phyloP scores from a whole-genome alignment of 2,797 vertebrate species.

The Sandelia bainsii region DNA sequence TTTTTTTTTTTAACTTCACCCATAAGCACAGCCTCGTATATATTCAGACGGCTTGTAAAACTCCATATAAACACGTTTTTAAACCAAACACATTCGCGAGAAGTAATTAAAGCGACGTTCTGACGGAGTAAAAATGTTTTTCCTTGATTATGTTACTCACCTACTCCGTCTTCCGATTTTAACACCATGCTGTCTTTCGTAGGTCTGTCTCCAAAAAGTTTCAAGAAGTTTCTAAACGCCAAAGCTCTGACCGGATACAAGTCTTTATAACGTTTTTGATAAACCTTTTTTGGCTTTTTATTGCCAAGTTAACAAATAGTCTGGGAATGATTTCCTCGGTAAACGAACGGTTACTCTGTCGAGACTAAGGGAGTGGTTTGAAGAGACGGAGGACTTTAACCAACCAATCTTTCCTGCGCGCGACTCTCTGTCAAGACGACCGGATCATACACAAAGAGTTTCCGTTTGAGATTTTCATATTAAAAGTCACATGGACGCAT shows the following conservation, averaged over 20 bases:
- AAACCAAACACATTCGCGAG: rapidly evolving
- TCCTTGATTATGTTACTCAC: slow-evolving; percentile 73
- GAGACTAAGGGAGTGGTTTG: slow-evolving; percentile 72
- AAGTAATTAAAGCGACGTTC: background rate
- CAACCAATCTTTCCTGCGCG: slow-evolving; percentile 35
- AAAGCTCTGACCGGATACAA: slow-evolving; percentile 17
- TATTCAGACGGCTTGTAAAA: background rate
- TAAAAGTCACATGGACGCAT: slow-evolving; percentile 35
- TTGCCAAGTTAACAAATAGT: background rate
- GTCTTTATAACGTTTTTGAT: background rate
- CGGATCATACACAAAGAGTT: rapidly evolving
- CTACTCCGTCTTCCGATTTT: slow-evolving; percentile 87
- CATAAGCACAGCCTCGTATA: rapidly evolving
- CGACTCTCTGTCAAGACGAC: background rate
- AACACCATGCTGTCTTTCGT: slow-evolving; percentile 82
- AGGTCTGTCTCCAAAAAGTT: slow-evolving; percentile 48
- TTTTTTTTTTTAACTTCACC: background rate
- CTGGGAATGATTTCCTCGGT: background rate
- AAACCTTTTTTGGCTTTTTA: background rate
- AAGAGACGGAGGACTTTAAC: slow-evolving; percentile 40
- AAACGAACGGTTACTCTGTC: slow-evolving; percentile 14
- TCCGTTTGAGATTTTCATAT: slow-evolving; percentile 59
- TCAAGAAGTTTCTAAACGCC: slow-evolving; percentile 13
- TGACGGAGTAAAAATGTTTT: background rate
- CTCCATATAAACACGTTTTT: background rate